A percentile compares a stretch with the other conserved stretches of the same genome.
phyloP scores from a whole-genome alignment of 2,113 vertebrate species.

The Saguinus midas region DNA sequence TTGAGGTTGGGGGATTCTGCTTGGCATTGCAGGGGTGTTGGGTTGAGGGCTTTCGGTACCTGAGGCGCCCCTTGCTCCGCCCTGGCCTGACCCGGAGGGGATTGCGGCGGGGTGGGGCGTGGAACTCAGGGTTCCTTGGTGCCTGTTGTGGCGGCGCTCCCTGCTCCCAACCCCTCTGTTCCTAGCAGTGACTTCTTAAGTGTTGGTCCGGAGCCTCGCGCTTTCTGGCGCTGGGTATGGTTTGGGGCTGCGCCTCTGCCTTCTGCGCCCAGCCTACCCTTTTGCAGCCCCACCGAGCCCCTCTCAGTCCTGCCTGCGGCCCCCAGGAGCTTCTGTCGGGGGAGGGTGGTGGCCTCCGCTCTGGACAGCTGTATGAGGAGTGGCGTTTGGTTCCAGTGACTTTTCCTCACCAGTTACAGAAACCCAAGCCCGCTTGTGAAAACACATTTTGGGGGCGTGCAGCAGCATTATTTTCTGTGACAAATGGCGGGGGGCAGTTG shows the following conservation, averaged over 20 bases:
- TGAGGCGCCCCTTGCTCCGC: neutral
- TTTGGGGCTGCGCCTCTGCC: neutral
- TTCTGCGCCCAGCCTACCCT: neutral
- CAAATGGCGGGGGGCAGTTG: neutral
- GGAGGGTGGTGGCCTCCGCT: neutral
- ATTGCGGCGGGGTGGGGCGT: too few species aligned
- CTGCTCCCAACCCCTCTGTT: rapidly evolving
- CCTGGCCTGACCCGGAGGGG: neutral
- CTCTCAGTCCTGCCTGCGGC: neutral
- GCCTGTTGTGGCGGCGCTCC: too few species aligned
- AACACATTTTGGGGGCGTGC: neutral
- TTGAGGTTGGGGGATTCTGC: neutral
- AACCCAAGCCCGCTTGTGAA: neutral
- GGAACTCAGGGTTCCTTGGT: rapidly evolving
- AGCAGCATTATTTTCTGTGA: neutral
- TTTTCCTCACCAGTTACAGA: neutral
- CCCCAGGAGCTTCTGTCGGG: neutral
- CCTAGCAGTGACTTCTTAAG: neutral
- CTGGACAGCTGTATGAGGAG: neutral
- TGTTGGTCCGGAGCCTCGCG: rapidly evolving
- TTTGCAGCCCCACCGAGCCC: neutral
- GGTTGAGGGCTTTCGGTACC: neutral
- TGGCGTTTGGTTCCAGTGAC: neutral
- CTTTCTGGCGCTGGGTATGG: neutral
- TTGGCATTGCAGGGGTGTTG: neutral